Base-by-base conservation (phyloP, 2,888 invertebrate genomes). In the Melieria picta region DNA sequence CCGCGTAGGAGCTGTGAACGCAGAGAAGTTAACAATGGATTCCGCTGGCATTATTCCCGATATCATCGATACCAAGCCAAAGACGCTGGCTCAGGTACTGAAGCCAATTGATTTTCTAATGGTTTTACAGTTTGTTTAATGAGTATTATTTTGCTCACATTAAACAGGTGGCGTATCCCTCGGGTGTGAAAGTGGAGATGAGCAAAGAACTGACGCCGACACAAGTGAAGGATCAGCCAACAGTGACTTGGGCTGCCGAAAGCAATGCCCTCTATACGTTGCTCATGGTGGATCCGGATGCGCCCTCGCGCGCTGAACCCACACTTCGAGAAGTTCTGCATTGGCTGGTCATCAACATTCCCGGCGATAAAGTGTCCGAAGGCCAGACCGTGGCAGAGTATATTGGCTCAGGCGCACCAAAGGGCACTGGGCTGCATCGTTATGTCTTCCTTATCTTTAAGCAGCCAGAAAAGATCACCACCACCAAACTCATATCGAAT, bases 321-420 rank as follows among this genome's bases (percentile, higher is more conserved):
- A 93, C 89, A 76, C 92, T 89, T 85, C 90, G 96, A 64, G 97
- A 97, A 87, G 94, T 94, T 92, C 93, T 94, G 80, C 97, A 97
- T 86, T 97, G 97, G 97, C 87, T 96, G 11, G 93, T 97, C 0
- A 93, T 91, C 48, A 97, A 97, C 84, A 93, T 98, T 79, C 94
- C 93, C 47, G 96, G 93, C 42, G 87, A 83, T 77, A 89, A 93
- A 75, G 85, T 97, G 1, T 82, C 86, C 0, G 88, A 89, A 5
- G 97, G 97, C 10, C 94, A 96, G 77, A 90, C 90, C 0, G 88
- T 96, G 0, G 91, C 94, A 0, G 92, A 91, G 47, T 98, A 96
- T 86, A 86, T 94, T 50, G 96, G 96, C 58, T 91, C 96, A 16
- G 96, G 94, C 47, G 96, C 97, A 1, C 94, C 96, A 52, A 87